These are phyloP conservation scores for Phalloptychus januarius DNA, from an alignment of 2,797 vertebrate species.

Conservation along the genomic window DNA sequence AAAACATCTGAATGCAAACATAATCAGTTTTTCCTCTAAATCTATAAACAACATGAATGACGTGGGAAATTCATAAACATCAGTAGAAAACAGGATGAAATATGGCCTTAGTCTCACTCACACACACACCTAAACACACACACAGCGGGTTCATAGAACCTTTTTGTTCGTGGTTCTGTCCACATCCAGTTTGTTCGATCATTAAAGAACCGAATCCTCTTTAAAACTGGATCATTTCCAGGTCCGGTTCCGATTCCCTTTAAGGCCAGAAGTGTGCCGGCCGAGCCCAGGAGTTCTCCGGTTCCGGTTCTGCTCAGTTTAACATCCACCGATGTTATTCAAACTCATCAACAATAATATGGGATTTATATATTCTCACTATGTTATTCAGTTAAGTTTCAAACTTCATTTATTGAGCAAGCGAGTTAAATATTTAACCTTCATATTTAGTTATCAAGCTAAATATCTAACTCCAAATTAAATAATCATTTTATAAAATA, in stretches of 20 bases:
- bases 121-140: constrained; percentile 8
- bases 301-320: neutral
- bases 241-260: neutral
- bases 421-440: too few species aligned
- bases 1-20: constrained; percentile 57
- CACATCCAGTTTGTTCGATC: neutral
- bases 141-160: neutral
- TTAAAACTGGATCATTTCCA: neutral
- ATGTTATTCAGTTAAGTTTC: too few species aligned
- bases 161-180: neutral
- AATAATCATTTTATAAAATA: too few species aligned
- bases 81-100: constrained; percentile 67
- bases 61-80: constrained; percentile 63
- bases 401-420: too few species aligned
- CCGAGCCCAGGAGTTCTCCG: neutral
- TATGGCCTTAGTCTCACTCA: constrained; percentile 76
- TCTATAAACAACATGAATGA: constrained; percentile 57
- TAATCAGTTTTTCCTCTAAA: constrained; percentile 33
- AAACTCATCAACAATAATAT: too few species aligned
- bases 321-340: too few species aligned
- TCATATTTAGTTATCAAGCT: too few species aligned
- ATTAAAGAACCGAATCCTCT: neutral
- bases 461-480: too few species aligned
- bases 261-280: neutral
- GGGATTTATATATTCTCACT: too few species aligned